phyloP scores from a whole-genome alignment of 2,113 vertebrate genomes.

The Bufo bufo region DNA sequence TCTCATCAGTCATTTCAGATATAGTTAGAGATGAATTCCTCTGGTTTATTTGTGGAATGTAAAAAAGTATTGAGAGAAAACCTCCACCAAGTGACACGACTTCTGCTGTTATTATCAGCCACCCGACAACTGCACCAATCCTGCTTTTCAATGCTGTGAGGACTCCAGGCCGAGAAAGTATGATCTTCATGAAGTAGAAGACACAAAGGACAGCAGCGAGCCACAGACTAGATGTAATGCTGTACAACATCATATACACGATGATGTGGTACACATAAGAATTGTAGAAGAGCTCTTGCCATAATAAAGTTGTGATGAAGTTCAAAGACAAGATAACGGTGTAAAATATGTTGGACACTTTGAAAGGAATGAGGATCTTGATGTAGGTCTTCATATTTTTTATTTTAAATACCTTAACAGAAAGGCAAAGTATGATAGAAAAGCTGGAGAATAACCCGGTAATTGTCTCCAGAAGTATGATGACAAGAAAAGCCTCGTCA shows the following conservation, averaged over 20 bases:
- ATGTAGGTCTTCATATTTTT: not conserved
- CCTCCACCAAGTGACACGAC: not conserved
- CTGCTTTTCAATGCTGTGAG: not conserved
- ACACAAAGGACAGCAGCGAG: not conserved
- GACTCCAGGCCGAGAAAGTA: not conserved
- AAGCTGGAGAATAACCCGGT: not conserved
- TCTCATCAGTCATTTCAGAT: not conserved
- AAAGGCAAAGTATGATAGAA: not conserved
- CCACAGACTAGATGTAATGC: conserved; percentile 10
- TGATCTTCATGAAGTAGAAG: conserved; percentile 41
- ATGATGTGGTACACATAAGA: not conserved
- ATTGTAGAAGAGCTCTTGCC: not conserved
- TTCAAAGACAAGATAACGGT: not conserved
- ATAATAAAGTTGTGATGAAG: not conserved
- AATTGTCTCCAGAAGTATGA: not conserved
- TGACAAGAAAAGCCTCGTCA: not conserved
- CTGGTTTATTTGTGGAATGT: not conserved
- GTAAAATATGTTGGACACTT: not conserved
- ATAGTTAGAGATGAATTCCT: not conserved
- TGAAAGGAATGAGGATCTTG: not conserved
- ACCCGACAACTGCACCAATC: not conserved
- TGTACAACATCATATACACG: not conserved
- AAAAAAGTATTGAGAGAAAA: not conserved
- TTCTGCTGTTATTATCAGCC: not conserved
- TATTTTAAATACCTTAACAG: not conserved